These are phyloP conservation scores for Crotophaga sulcirostris DNA, from an alignment of 2,113 vertebrate species.

Conservation along the genomic window DNA sequence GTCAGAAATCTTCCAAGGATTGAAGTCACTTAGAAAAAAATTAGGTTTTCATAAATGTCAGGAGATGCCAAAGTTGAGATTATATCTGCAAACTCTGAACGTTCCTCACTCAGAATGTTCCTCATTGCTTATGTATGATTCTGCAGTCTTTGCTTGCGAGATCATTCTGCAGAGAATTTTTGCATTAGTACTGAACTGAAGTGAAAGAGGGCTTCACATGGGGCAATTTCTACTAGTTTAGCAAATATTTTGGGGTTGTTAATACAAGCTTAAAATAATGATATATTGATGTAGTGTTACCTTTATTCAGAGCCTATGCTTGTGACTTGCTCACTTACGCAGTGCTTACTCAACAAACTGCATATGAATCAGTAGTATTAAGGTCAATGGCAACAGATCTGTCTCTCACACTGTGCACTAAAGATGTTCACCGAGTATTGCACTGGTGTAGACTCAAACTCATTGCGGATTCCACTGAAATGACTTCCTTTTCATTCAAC, in stretches of 20 bases:
- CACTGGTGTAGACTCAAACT: neutral
- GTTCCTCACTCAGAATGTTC: too few relatives aligned
- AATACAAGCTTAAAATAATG: neutral
- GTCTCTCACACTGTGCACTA: neutral
- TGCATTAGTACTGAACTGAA: neutral
- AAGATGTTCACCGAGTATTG: neutral
- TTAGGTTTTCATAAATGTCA: neutral
- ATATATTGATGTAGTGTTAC: neutral
- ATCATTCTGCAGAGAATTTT: neutral
- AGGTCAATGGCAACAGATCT: slow-evolving; percentile 2
- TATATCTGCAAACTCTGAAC: neutral
- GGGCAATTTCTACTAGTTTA: neutral
- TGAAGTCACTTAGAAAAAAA: neutral
- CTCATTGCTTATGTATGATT: neutral
- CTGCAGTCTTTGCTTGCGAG: neutral
- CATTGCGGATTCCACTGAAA: neutral
- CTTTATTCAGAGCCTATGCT: slow-evolving; percentile 5
- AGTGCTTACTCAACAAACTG: neutral
- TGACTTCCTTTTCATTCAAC: neutral
- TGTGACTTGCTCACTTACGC: neutral
- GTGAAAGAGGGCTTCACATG: neutral
- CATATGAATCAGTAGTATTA: neutral
- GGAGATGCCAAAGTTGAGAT: neutral
- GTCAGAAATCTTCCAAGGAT: neutral
- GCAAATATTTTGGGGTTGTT: neutral